These are phyloP conservation scores for Saguinus midas DNA, from an alignment of 2,113 vertebrate species.

Conservation along the genomic window DNA sequence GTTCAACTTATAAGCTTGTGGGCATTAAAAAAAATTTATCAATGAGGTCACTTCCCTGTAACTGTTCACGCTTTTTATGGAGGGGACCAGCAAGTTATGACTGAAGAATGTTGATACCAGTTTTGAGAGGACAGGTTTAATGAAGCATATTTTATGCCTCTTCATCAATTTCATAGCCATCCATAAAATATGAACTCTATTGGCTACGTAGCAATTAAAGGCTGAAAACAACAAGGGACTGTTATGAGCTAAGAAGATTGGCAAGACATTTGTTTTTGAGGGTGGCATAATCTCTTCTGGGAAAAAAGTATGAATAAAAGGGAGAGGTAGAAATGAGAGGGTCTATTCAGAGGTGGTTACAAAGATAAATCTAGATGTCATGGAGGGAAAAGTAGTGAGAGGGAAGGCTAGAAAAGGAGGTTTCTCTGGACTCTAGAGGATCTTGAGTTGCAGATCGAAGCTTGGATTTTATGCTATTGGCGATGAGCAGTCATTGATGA, in stretches of 20 bases:
- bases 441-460: neutral
- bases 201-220: constrained; percentile 19
- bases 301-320: neutral
- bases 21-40: neutral
- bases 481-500: neutral
- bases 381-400: neutral
- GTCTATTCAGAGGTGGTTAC: neutral
- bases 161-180: constrained; percentile 20
- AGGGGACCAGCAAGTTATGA: neutral
- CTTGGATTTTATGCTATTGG: neutral
- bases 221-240: constrained; percentile 23
- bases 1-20: constrained; percentile 22
- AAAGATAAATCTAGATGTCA: neutral
- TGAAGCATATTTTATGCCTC: constrained; percentile 15
- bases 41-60: neutral
- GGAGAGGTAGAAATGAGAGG: neutral
- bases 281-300: neutral
- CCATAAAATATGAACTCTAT: constrained; percentile 24
- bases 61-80: neutral
- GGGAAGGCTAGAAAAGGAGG: neutral
- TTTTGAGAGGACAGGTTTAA: constrained; percentile 18
- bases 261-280: constrained; percentile 17
- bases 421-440: neutral
- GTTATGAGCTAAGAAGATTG: neutral
- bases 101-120: neutral